These are phyloP conservation scores for Ceraclea dissimilis DNA, from an alignment of 2,888 invertebrate genomes.

Conservation along the genomic window DNA sequence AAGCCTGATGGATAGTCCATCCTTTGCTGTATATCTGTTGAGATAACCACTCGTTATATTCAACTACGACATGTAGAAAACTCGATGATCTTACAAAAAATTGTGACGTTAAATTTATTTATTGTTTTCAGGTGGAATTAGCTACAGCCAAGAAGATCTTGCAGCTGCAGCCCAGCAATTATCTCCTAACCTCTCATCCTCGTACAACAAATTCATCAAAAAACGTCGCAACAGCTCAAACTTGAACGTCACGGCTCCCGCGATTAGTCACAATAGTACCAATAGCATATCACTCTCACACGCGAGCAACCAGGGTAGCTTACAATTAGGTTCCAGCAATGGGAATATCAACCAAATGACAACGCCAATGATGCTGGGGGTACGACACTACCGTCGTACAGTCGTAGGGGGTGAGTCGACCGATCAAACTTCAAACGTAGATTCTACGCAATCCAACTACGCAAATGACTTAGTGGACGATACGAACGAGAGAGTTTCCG, in stretches of 20 bases:
- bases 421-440: constrained; percentile 9
- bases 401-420: constrained; percentile 14
- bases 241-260: constrained; percentile 10
- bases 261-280: constrained; percentile 11
- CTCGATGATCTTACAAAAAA: too few relatives aligned
- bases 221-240: constrained; percentile 24
- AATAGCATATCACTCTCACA: constrained; percentile 16
- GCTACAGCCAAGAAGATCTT: constrained; percentile 25
- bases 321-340: constrained; percentile 11
- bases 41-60: too few relatives aligned
- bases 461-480: constrained; percentile 16
- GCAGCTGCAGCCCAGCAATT: constrained; percentile 20
- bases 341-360: constrained; percentile 9
- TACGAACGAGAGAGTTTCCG: constrained; percentile 10
- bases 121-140: constrained; percentile 16
- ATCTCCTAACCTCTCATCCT: constrained; percentile 20
- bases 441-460: constrained; percentile 16
- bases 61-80: too few relatives aligned
- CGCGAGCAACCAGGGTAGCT: constrained; percentile 16
- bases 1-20: too few relatives aligned
- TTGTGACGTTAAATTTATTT: too few relatives aligned
- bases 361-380: background rate
- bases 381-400: constrained; percentile 6
- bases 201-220: constrained; percentile 22
- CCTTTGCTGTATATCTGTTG: too few relatives aligned